Base-by-base conservation (phyloP, 2,888 invertebrate genomes). In the Chloroclysta siterata region DNA sequence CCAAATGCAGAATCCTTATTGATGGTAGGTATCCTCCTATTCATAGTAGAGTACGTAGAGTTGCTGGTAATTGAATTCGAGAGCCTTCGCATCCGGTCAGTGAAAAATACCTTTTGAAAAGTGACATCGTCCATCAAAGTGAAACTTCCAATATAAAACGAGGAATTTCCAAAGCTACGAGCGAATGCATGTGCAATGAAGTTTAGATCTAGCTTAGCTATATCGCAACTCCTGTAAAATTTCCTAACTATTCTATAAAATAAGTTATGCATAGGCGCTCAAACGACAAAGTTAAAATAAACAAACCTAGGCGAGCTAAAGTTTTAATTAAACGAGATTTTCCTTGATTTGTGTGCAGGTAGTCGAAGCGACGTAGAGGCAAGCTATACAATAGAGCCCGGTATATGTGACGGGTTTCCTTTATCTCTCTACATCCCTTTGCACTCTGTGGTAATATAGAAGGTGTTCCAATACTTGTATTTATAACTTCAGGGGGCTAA, bases 251-350 rank as follows among this genome's bases (percentile, higher is more conserved):
- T 39, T 39, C 13, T 14, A 48, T 46, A 15, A 54, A 29, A 48
- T 51, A 55, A 41, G 22, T 61, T 51, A 0, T 48, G 39, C 53
- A 60, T 48, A 54, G 48, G 47, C 42, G 48, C 48, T 56, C 42
- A 51, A 65, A 56, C 59, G 59, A 51, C 61, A 50, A 69, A 66
- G 65, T 65, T 68, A 60, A 66, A 66, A 65, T 67, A 68, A 66
- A 68, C 63, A 62, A 56, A 71, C 65, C 71, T 68, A 68, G 64
- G 66, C 66, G 66, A 51, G 53, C 56, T 56, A 65, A 76, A 77
- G 74, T 77, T 79, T 74, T 80, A 79, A 80, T 80, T 73, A 78
- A 75, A 73, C 60, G 66, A 68, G 73, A 76, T 69, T 77, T 57
- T 70, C 57, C 66, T 64, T 67, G 66, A 73, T 71, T 75, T 71